phyloP scores from a whole-genome alignment of 2,888 invertebrate genomes.

The Xestia ashworthii region DNA sequence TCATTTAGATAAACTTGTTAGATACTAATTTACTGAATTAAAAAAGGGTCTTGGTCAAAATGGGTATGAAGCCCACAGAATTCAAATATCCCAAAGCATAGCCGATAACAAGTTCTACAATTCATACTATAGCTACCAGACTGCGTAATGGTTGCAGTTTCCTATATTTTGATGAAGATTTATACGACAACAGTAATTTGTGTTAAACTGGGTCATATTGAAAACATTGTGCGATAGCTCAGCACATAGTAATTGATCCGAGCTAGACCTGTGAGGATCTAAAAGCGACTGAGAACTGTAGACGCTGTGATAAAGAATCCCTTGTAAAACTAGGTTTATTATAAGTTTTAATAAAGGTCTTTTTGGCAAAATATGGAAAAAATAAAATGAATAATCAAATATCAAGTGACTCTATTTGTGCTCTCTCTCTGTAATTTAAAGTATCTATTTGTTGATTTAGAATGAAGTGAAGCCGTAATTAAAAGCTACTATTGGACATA shows the following conservation, averaged over 20 bases:
- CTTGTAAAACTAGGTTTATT: not conserved
- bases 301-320: not conserved
- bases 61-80: not conserved
- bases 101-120: not conserved
- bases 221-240: not conserved
- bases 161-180: not conserved
- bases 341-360: not conserved
- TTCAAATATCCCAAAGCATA: not conserved
- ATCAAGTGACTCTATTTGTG: not conserved
- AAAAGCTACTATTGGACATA: not conserved
- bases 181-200: not conserved
- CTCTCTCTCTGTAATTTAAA: not conserved
- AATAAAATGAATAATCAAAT: not conserved
- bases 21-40: slow-evolving; percentile 28
- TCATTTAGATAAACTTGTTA: slow-evolving; percentile 7
- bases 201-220: not conserved
- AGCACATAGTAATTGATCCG: not conserved
- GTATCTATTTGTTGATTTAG: not conserved
- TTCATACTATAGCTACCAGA: not conserved
- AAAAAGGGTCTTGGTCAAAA: not conserved
- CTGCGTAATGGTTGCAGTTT: not conserved
- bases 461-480: not conserved
- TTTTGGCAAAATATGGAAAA: not conserved
- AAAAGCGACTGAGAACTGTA: not conserved
- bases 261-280: not conserved